Percentiles rank a stretch among this genome's conserved stretches.
phyloP scores from a whole-genome alignment of 2,797 vertebrate species.

The Delichon dasypus region DNA sequence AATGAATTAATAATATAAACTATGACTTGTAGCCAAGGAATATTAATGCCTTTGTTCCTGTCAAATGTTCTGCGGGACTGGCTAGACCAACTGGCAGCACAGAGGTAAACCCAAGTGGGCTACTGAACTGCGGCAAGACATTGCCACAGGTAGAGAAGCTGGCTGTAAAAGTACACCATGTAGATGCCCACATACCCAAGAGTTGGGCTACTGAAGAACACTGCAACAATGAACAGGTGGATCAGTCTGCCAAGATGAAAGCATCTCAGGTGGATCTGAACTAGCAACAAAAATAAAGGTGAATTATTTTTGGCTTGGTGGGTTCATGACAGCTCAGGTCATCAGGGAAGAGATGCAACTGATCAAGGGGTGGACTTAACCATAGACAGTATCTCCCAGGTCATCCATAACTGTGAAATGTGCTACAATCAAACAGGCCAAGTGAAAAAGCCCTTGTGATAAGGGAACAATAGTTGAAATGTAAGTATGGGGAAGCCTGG shows the following conservation, averaged over 20 bases:
- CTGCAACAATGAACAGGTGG: background rate
- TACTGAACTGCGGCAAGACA: background rate
- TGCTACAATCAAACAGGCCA: background rate
- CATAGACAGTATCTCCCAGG: background rate
- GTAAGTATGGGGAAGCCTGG: background rate
- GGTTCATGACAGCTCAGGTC: background rate
- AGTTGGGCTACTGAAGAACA: background rate
- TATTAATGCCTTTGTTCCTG: background rate
- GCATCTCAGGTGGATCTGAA: background rate
- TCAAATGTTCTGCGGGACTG: background rate
- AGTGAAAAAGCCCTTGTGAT: background rate
- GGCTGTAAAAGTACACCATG: background rate
- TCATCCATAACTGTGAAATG: background rate
- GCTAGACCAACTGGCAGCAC: background rate
- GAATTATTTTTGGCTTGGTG: background rate
- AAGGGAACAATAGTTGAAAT: background rate
- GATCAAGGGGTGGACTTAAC: background rate
- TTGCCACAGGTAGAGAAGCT: background rate
- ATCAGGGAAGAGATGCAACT: background rate
- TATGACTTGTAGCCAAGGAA: background rate
- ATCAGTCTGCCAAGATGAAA: background rate
- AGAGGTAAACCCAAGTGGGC: background rate
- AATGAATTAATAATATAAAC: background rate
- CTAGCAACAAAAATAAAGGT: background rate
- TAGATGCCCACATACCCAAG: background rate